Percentiles rank a stretch among this genome's conserved stretches.
Evolutionary conservation across 2,888 invertebrate genomes (phyloP).

Genomic region (Pecten maximus): DNA sequence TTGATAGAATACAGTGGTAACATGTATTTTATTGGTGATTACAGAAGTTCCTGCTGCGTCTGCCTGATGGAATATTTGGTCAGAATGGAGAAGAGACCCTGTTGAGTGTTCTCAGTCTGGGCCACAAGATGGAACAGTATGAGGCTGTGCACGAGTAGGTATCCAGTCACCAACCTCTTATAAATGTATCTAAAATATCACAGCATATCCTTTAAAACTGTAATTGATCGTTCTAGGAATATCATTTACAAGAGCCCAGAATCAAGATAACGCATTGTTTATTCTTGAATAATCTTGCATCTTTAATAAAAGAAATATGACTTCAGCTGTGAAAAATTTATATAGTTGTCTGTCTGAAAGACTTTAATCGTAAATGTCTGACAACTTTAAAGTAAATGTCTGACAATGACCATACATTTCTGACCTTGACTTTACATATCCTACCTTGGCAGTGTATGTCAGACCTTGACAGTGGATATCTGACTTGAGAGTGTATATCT

Average conservation of each 20-base stretch:
- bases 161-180: not conserved
- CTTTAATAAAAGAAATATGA: no score
- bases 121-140: conserved; percentile 92
- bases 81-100: conserved; percentile 94
- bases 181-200: not conserved
- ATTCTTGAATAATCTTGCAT: not conserved
- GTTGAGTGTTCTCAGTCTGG: conserved; percentile 91
- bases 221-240: not conserved
- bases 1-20: no score
- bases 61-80: conserved; percentile 98
- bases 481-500: no score
- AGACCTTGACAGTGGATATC: no score
- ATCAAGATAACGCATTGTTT: not conserved
- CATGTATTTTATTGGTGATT: conserved; percentile 50
- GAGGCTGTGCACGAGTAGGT: conserved; percentile 94
- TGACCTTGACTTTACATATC: no score
- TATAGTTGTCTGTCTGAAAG: no score
- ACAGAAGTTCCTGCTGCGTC: conserved; percentile 95
- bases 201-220: not conserved
- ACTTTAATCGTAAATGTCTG: no score
- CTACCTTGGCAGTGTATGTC: no score
- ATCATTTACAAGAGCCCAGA: not conserved
- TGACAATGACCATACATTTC: no score
- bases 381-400: no score
- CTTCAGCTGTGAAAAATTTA: no score